Evolutionary conservation across 2,113 vertebrate genomes (phyloP), one percentile per base, ranked within the genome.

Genomic region (Solea senegalensis): DNA sequence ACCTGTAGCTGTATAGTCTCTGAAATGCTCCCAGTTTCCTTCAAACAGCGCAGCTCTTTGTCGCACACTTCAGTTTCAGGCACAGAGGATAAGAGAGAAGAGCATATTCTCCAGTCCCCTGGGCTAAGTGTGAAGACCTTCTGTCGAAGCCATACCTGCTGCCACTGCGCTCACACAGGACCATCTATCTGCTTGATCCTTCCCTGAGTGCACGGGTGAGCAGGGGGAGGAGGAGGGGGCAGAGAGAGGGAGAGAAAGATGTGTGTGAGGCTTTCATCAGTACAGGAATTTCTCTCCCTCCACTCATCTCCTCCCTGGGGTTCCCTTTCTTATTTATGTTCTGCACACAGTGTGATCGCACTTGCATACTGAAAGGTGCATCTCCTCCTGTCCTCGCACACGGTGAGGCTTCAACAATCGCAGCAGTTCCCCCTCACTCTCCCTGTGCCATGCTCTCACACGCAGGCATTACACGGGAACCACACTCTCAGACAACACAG

Each of bases 221-320:
- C 65, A 71, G 69, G 72, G 76, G 67, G 52, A 16, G 21, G 21
- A 74, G 66, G 67, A 71, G 69, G 74, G 76, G 67, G 52, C 26
- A 68, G 68, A 55, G 65, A 73, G 61, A 62, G 49, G 54, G 40
- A 43, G 73, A 72, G 72, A 52, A 63, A 50, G 60, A 46, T 50
- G 62, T 77, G 80, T 76, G 68, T 80, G 79, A 83, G 80, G 81
- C 86, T 91, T 91, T 89, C 90, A 92, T 92, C 89, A 89, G 85
- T 71, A 84, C 78, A 89, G 86, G 88, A 89, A 90, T 87, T 89
- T 83, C 79, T 90, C 79, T 77, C 78, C 76, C 69, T 84, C 67
- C 61, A 80, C 86, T 91, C 88, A 83, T 89, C 81, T 78, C 57
- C 76, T 90, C 90, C 84, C 91, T 62, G 59, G 90, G 88, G 90